phyloP scores from a whole-genome alignment of 2,888 invertebrate species.

The Diarsia brunnea region DNA sequence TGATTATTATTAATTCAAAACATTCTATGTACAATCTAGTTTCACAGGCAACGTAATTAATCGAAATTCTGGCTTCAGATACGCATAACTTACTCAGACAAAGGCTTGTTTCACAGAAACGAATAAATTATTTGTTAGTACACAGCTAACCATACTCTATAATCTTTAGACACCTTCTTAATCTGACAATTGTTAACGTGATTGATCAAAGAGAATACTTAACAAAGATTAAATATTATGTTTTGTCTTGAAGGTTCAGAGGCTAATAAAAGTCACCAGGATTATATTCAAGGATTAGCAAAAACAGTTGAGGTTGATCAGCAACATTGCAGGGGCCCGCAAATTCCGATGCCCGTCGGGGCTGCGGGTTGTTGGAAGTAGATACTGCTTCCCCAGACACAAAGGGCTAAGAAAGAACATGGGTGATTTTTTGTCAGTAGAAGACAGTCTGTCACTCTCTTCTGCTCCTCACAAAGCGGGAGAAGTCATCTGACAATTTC shows the following conservation, averaged over 20 bases:
- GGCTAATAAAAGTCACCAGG: neutral
- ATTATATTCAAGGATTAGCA: neutral
- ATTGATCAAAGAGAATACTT: neutral
- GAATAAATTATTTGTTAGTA: neutral
- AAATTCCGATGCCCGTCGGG: too few relatives aligned
- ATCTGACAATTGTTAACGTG: neutral
- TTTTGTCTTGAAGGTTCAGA: neutral
- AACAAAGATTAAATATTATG: neutral
- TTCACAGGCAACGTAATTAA: neutral
- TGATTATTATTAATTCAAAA: slow-evolving; percentile 13
- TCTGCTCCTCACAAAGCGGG: too few relatives aligned
- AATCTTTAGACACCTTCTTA: neutral
- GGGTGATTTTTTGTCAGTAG: too few relatives aligned
- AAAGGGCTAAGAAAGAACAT: too few relatives aligned
- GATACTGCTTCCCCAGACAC: too few relatives aligned
- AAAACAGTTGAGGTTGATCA: neutral
- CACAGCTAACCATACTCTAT: neutral
- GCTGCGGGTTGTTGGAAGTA: too few relatives aligned
- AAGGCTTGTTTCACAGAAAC: slow-evolving; percentile 10
- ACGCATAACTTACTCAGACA: neutral
- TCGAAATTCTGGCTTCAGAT: neutral
- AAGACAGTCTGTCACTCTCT: too few relatives aligned
- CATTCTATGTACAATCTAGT: neutral
- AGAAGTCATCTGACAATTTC: too few relatives aligned
- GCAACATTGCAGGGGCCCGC: too few relatives aligned